Conservation (phyloP, 2,888 invertebrate genomes). For the Deilephila porcellus region DNA sequence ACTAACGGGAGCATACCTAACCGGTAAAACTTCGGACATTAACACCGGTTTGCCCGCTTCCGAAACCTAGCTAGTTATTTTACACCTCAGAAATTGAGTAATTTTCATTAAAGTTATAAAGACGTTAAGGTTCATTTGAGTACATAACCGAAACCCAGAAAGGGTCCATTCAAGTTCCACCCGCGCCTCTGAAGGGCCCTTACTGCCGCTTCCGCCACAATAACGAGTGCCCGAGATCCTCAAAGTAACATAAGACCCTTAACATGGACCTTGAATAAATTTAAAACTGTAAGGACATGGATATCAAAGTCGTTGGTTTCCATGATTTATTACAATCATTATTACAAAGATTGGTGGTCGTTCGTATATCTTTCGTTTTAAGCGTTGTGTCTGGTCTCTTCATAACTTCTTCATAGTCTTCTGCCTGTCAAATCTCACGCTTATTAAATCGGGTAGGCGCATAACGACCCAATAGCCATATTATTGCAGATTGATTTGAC, state of each 20-base stretch:
- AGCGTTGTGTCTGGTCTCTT: too few species aligned
- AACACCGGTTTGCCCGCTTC: too few species aligned
- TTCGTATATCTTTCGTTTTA: too few species aligned
- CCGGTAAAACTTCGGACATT: neutral
- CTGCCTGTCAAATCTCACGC: too few species aligned
- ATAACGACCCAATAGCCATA: too few species aligned
- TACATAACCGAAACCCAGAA: neutral
- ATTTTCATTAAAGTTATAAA: neutral
- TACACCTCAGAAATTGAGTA: neutral
- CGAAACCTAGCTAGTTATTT: neutral
- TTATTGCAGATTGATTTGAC: too few species aligned
- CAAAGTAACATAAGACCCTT: conserved; percentile 28
- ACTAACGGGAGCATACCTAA: neutral
- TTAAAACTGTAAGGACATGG: conserved; percentile 4
- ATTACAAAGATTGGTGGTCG: too few species aligned
- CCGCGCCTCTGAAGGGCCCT: conserved; percentile 28
- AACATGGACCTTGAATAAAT: conserved; percentile 28
- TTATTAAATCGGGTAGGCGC: too few species aligned
- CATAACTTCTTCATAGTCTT: too few species aligned
- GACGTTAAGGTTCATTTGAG: neutral
- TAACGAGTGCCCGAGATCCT: conserved; percentile 24
- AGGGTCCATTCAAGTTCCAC: conserved; percentile 4
- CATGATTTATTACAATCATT: too few species aligned
- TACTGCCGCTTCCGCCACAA: conserved; percentile 30
- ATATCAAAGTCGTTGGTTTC: neutral